Base-by-base conservation (phyloP, 2,797 vertebrate species). In the Halcyon badia region DNA sequence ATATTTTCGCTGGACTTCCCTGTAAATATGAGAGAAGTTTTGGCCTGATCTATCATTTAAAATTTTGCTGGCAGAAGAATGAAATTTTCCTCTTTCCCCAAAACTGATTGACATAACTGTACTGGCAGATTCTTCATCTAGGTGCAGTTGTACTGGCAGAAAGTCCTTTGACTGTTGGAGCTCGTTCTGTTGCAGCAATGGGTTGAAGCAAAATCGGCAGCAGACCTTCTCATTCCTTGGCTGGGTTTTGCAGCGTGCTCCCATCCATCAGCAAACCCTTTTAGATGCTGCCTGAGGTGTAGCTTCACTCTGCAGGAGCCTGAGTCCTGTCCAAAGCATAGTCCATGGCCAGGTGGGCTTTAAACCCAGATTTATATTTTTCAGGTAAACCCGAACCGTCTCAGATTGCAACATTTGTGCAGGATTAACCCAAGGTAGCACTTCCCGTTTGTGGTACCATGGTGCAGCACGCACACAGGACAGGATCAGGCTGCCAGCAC, bases 1-100 rank as follows among this genome's bases (percentile, higher is more conserved):
- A 96, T 96, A 96, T 96, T 96, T 96, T 97, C 28, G 39, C 92
- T 96, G 94, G 96, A 97, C 95, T 96, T 96, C 95, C 92, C 97
- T 92, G 94, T 96, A 97, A 96, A 96, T 96, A 97, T 26, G 90
- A 95, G 94, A 97, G 96, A 96, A 97, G 96, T 94, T 97, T 96
- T 98, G 97, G 97, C 96, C 93, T 85, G 90, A 96, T 96, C 88
- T 95, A 94, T 84, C 68, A 71, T 96, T 93, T 96, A 96, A 96
- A 95, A 93, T 93, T 97, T 96, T 97, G 60, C 92, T 97, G 97
- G 97, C 96, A 96, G 91, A 89, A 72, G 91, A 88, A 66, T 64
- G 73, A 94, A 95, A 57, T 90, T 93, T 84, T 92, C 93, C 64
- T 94, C 88, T 57, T 89, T 93, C 51, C 51, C 88, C 80, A 35